These are phyloP conservation scores for Catharus bicknelli DNA, from an alignment of 2,113 vertebrate species.

Conservation along the genomic window DNA sequence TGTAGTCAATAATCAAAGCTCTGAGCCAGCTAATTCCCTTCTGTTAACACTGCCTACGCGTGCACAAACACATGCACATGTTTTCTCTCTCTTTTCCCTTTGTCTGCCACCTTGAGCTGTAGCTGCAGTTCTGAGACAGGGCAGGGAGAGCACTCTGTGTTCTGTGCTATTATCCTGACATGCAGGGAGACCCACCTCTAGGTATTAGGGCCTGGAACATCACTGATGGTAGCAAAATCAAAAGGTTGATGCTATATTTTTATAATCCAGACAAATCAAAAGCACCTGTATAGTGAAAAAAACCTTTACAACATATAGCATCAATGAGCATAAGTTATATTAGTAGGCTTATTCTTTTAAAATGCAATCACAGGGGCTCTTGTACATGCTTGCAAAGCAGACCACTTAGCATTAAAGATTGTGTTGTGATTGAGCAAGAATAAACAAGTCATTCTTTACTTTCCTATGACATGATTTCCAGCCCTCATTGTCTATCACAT, in stretches of 20 bases:
- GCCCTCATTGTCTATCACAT: not conserved
- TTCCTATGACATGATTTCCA: not conserved
- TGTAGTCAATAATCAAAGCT: not conserved
- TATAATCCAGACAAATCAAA: not conserved
- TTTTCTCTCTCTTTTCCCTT: not conserved
- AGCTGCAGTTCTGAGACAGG: not conserved
- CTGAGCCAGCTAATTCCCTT: constrained; percentile 4
- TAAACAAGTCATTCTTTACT: not conserved
- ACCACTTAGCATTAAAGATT: not conserved
- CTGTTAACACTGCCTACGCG: not conserved
- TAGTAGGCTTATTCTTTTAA: not conserved
- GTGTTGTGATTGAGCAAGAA: not conserved
- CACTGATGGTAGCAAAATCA: not conserved
- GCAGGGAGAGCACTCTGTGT: not conserved
- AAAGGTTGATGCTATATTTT: not conserved
- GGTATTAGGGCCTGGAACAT: not conserved
- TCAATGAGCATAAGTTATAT: not conserved
- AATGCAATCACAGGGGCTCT: not conserved
- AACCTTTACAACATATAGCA: not conserved
- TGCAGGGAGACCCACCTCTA: not conserved
- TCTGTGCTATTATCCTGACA: not conserved
- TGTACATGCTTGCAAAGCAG: not conserved
- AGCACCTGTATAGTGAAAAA: not conserved
- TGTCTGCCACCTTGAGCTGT: not conserved
- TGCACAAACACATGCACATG: not conserved